Base-by-base conservation (phyloP, 2,113 vertebrate species). In the Lepisosteus osseus region DNA sequence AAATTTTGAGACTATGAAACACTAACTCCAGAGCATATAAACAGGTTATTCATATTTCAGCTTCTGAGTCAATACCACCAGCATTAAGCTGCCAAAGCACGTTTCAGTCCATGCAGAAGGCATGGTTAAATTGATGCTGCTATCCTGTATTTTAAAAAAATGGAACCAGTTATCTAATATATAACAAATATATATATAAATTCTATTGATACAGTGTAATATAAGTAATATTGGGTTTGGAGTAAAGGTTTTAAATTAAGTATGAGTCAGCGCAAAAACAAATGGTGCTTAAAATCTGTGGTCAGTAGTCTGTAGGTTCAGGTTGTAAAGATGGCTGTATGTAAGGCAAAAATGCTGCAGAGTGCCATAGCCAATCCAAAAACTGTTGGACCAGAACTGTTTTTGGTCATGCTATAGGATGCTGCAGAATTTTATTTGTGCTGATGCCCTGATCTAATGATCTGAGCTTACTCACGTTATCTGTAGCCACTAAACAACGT, bases 101-200 rank as follows among this genome's bases (percentile, higher is more conserved):
- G 67, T 68, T 90, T 86, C 86, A 87, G 87, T 87, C 80, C 82
- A 79, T 65, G 62, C 62, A 43, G 29, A 17, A 29, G 77, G 80
- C 85, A 85, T 89, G 87, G 85, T 89, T 83, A 87, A 87, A 87
- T 85, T 77, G 67, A 90, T 91, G 91, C 91, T 92, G 91, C 91
- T 92, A 91, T 91, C 88, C 87, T 90, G 84, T 92, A 81, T 87
- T 87, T 88, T 85, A 83, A 85, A 75, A 86, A 81, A 88, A 84
- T 85, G 80, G 80, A 89, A 86, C 78, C 85, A 80, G 87, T 90
- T 82, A 88, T 86, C 84, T 88, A 86, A 89, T 86, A 86, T 87
- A 90, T 86, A 78, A 82, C 78, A 81, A 87, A 85, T 29, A 29
- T 29, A 87, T 90, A 85, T 88, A 79, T 89, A 86, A 76, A 88